Evolutionary conservation across 2,797 vertebrate genomes (phyloP), one percentile per base, ranked within the genome.

Genomic region (Rhabdomys pumilio): DNA sequence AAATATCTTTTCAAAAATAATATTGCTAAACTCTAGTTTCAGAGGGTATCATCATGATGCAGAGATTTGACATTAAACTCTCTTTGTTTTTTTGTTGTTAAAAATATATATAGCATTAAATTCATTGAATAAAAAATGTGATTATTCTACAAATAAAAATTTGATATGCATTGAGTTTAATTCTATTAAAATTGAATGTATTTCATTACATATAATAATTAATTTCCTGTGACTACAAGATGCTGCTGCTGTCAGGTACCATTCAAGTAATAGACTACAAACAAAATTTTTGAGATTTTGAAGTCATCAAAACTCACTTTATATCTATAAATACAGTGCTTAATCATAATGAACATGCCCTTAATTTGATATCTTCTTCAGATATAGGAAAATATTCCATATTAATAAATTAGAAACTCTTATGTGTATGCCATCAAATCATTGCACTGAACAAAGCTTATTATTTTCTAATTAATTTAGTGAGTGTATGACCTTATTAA

Each of bases 201-300:
- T 34, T 31, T 79, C 65, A 80, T 75, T 97, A 92, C 84, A 97
- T 94, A 93, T 84, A 95, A 94, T 97, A 92, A 29, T 95, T 97
- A 97, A 93, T 95, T 38, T 96, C 97, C 88, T 97, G 41, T 61
- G 44, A 95, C 85, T 96, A 96, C 95, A 97, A 69, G 57, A 24
- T 97, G 1, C 4, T 96, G 87, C 81, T 97, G 88, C 50, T 76
- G 26, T 84, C 50, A 69, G n/a, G 44, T 20, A 89, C 22, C 12
- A 73, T 26, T 84, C 57, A 96, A 89, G 26, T 44, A 31, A 76
- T 38, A 96, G 80, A 96, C 38, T 97, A 76, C 92, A 97, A 98
- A 96, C 77, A 97, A 97, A 63, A 34, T 87, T 96, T 94, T 94
- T 97, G 90, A 96, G 93, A 63, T 69, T 76, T 94, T 44, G 73